Base-by-base conservation (phyloP, 2,797 vertebrate species). In the Bucorvus abyssinicus region DNA sequence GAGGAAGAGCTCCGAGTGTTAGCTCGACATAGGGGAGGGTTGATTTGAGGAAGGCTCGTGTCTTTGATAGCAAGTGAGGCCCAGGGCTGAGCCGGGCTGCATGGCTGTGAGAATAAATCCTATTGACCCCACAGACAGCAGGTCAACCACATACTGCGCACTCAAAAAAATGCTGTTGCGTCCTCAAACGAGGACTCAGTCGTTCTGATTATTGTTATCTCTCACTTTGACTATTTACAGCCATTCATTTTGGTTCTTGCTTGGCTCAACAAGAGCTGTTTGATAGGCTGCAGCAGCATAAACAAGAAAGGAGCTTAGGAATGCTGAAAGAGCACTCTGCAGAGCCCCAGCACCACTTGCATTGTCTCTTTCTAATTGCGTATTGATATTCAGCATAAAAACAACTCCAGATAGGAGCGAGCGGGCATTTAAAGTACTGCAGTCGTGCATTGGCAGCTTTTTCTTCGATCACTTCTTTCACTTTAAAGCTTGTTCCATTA, bases 141-240 rank as follows among this genome's bases (percentile, higher is more conserved):
- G 32, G 74, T 94, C 92, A 92, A 94, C 95, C 95, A 77, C 59
- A 73, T 34, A 49, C 38, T 84, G 85, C 87, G 97, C 89, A 45
- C 76, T 88, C 93, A 77, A 17, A 96, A 18, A 96, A 89, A 69
- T 5, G 12, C 42, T 27, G 32, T 90, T 94, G 93, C 60, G 56
- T 93, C 95, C 92, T 96, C 71, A 63, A 89, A 88, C 93, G 71
- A 91, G 63, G 67, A 65, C 84, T 92, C 85, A 27, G 52, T 92
- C 90, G 36, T 87, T 94, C 52, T 76, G 49, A 82, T 61, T 73
- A 57, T 87, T 83, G 87, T 86, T 94, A 73, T 95, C 75, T 89
- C 44, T 56, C 78, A 8, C 80, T 80, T 71, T 84, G 74, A 74
- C 75, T 93, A 55, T 93, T 95, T 97, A 79, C 84, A 94, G 76